A percentile compares a stretch with the other conserved stretches of the same genome.
Evolutionary conservation across 92 coral and sea anemone species (phyloP).

Genomic region (Epizoanthus rinbou): DNA sequence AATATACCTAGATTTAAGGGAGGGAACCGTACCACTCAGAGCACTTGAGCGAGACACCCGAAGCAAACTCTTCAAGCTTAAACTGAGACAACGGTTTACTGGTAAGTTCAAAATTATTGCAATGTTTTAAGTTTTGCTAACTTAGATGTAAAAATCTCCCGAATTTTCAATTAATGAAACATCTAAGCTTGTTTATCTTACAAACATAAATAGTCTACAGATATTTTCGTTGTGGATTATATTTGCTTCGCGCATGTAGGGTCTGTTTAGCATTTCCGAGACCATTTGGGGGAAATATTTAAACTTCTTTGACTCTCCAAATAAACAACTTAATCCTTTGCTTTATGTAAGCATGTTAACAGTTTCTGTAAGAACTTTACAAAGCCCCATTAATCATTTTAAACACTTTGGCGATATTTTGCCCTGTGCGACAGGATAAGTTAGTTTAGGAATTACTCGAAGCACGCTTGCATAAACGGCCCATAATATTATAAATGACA

Average conservation of each 20-base stretch:
- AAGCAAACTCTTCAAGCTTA: slow-evolving; percentile 23
- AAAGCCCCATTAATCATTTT: slow-evolving; percentile 1
- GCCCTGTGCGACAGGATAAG: background rate
- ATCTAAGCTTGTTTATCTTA: slow-evolving; percentile 44
- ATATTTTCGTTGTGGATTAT: slow-evolving; percentile 45
- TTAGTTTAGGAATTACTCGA: background rate
- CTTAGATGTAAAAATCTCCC: background rate
- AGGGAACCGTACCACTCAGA: slow-evolving; percentile 20
- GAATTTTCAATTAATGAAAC: slow-evolving; percentile 22
- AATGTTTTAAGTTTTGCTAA: background rate
- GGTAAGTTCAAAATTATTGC: slow-evolving; percentile 24
- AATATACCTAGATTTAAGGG: slow-evolving; percentile 43
- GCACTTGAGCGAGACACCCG: slow-evolving; percentile 40
- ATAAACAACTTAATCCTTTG: slow-evolving; percentile 40
- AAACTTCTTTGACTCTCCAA: slow-evolving; percentile 17
- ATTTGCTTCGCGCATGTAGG: slow-evolving; percentile 39
- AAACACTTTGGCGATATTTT: slow-evolving; percentile 7
- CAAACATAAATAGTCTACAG: slow-evolving; percentile 40
- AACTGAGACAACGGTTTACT: background rate
- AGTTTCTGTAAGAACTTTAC: slow-evolving; percentile 4
- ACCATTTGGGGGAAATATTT: slow-evolving; percentile 41
- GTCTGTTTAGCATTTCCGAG: slow-evolving; percentile 30
- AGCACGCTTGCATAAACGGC: background rate
- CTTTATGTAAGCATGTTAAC: slow-evolving; percentile 24
- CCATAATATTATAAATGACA: no score